Conservation (phyloP, 2,797 vertebrate species). For the Enteromius viviparus region DNA sequence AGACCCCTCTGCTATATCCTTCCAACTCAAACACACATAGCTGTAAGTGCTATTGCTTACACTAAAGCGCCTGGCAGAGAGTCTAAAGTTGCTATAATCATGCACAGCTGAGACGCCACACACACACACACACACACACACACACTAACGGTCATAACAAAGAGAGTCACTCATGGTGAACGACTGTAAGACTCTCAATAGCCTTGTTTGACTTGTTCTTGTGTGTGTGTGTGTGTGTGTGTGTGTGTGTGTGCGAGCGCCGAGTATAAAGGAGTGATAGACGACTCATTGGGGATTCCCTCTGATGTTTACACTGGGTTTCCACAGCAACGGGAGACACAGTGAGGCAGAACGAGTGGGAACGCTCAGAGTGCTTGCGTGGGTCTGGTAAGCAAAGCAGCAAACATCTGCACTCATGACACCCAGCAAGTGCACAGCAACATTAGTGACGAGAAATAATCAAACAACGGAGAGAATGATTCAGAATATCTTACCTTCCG, state of each 20-base stretch:
- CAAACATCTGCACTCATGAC: constrained; percentile 7
- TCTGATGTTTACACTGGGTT: constrained; percentile 46
- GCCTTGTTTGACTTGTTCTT: constrained; percentile 9
- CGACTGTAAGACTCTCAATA: constrained; percentile 26
- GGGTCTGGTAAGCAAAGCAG: constrained; percentile 27
- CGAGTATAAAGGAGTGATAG: constrained; percentile 28
- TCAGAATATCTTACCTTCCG: constrained; percentile 83
- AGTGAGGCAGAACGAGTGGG: constrained; percentile 7
- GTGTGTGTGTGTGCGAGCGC: constrained; percentile 37
- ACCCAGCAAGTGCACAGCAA: neutral
- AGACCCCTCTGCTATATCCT: neutral
- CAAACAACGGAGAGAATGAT: constrained; percentile 11
- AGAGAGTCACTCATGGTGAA: constrained; percentile 35
- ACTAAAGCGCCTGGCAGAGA: constrained; percentile 37
- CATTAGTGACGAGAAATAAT: neutral
- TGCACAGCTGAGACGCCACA: constrained; percentile 38
- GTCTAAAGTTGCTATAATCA: constrained; percentile 41
- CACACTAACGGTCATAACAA: constrained; percentile 11
- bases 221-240: neutral
- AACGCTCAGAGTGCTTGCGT: constrained; percentile 21
- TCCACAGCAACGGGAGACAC: constrained; percentile 42
- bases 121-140: constrained; percentile 35
- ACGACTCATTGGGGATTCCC: constrained; percentile 51
- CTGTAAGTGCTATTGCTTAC: constrained; percentile 25
- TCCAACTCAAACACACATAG: constrained; percentile 17